Evolutionary conservation across 2,113 vertebrate genomes (phyloP), one percentile per base, ranked within the genome.

Genomic region (Onychostoma macrolepis): DNA sequence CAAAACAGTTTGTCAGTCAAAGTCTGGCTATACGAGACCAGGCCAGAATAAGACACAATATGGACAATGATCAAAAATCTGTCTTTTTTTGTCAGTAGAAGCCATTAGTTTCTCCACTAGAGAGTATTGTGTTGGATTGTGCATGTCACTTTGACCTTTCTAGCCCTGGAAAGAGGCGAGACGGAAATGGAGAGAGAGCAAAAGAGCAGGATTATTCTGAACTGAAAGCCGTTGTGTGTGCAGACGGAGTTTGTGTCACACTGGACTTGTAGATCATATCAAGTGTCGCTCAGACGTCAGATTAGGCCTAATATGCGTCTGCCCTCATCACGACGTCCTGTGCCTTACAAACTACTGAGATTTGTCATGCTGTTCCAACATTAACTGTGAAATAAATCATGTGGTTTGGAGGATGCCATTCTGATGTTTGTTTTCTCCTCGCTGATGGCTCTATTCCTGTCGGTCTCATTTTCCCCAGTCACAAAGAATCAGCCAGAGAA

Each of bases 161-260:
- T 86, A 69, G 63, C 87, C 85, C 72, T 28, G 86, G 63, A 83
- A 77, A 84, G 85, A 90, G 71, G 65, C 36, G 33, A 50, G 56
- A 53, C 61, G 43, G 61, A 87, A 26, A 80, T 43, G 74, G 26
- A 88, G 45, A 72, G 45, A 45, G 48, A 48, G 61, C 41, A 63
- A 45, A 78, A 65, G 19, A 15, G 74, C 28, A 13, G 41, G 30
- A 80, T 69, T 56, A 50, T 71, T 83, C 15, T 71, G 28, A 78
- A 75, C 17, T 11, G 38, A 56, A 48, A 24, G 45, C 41, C 6
- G 53, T 83, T 88, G 33, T 86, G 65, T 43, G 77, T 48, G 24
- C 81, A 78, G 17, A 43, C 3, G 2, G 33, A 75, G 71, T 77
- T 82, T 33, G 77, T 83, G 61, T 71, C 38, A 74, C 75, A 75